These are phyloP conservation scores for Aleiodes leptofemur DNA, from an alignment of 2,888 invertebrate species.

Conservation along the genomic window DNA sequence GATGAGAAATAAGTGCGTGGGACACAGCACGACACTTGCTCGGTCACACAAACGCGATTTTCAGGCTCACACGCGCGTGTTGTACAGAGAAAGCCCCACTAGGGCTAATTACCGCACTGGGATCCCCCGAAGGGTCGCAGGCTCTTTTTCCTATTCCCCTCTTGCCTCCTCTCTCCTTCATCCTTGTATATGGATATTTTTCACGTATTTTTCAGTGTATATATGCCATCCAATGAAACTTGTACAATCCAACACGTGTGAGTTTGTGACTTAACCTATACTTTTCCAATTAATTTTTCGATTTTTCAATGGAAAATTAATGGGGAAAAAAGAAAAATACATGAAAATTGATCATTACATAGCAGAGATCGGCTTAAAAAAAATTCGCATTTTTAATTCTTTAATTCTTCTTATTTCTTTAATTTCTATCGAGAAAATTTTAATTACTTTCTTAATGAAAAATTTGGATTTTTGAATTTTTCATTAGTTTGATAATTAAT, in stretches of 20 bases:
- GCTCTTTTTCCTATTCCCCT: constrained; percentile 36
- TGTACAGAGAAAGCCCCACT: constrained; percentile 54
- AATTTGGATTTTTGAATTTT: too few species aligned
- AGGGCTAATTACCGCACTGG: constrained; percentile 62
- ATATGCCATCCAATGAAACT: background rate
- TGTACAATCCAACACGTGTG: background rate
- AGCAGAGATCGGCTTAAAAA: too few species aligned
- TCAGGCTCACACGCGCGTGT: constrained; percentile 68
- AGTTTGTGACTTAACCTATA: background rate
- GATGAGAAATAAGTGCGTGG: constrained; percentile 52
- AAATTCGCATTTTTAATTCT: too few species aligned
- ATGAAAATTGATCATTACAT: too few species aligned
- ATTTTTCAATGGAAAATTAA: constrained; percentile 23
- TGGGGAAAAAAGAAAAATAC: too few species aligned
- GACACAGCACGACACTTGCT: constrained; percentile 62
- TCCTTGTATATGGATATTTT: constrained; percentile 15
- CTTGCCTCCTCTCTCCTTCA: constrained; percentile 1
- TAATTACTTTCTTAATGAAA: too few species aligned
- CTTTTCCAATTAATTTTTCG: constrained; percentile 36
- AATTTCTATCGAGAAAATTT: too few species aligned
- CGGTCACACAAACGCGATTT: constrained; percentile 62
- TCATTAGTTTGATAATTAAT: too few species aligned
- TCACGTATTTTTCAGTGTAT: constrained; percentile 16
- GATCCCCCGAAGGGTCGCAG: constrained; percentile 51
- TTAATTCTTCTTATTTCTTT: too few species aligned